Percentiles rank a stretch among this genome's conserved stretches.
Conservation (phyloP, 2,888 invertebrate genomes). For the Tipula lateralis region DNA sequence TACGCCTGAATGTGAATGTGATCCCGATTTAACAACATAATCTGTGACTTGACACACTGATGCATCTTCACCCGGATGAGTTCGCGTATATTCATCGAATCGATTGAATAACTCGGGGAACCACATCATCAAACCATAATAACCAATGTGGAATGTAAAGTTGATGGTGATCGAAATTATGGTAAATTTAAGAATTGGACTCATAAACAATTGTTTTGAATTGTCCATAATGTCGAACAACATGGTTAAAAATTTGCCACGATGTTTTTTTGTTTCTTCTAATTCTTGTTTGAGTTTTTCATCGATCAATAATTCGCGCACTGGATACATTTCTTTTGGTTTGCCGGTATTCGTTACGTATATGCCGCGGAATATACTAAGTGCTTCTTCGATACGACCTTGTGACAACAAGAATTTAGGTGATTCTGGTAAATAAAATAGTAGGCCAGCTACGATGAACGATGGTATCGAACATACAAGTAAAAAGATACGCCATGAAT, state of each 20-base stretch:
- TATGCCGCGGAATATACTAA: constrained; percentile 75
- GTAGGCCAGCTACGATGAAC: constrained; percentile 75
- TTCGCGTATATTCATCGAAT: constrained; percentile 71
- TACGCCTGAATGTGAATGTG: constrained; percentile 53
- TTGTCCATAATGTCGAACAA: constrained; percentile 71
- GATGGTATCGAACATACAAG: constrained; percentile 84
- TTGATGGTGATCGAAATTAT: constrained; percentile 82
- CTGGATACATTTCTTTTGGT: constrained; percentile 68
- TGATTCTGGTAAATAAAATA: constrained; percentile 82
- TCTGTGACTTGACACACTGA: constrained; percentile 72
- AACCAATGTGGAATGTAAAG: constrained; percentile 92
- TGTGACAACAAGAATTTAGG: constrained; percentile 81
- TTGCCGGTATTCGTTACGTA: constrained; percentile 77
- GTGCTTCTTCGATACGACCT: constrained; percentile 72
- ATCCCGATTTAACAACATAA: constrained; percentile 66
- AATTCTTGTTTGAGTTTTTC: constrained; percentile 49
- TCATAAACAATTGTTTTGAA: constrained; percentile 73
- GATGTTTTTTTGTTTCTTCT: constrained; percentile 51
- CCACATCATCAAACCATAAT: constrained; percentile 96
- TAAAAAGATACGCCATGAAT: constrained; percentile 89
- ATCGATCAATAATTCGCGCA: constrained; percentile 63
- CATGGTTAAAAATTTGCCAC: constrained; percentile 68
- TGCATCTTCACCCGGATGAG: constrained; percentile 61
- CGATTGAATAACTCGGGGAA: constrained; percentile 91
- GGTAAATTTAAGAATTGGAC: constrained; percentile 78